Evolutionary conservation across 92 coral and sea anemone species (phyloP).

Genomic region (Zoanthus sansibaricus): DNA sequence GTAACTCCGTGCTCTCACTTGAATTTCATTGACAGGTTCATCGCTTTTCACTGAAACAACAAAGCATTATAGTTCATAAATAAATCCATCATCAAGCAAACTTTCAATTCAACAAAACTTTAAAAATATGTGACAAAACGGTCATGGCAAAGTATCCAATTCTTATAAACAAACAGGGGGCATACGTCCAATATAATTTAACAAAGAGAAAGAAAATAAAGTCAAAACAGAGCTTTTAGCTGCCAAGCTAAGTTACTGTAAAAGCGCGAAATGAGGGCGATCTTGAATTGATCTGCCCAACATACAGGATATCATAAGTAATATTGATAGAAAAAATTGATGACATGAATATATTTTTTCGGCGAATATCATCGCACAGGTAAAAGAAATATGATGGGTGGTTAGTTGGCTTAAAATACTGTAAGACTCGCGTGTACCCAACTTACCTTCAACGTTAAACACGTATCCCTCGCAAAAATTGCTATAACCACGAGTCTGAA

Average conservation of each 20-base stretch:
- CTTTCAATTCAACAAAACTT: constrained; percentile 20
- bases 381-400: constrained; percentile 16
- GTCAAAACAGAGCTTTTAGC: constrained; percentile 22
- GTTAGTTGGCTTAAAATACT: constrained; percentile 29
- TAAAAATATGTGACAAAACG: constrained; percentile 18
- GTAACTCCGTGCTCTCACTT: constrained; percentile 44
- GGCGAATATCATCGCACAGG: constrained; percentile 15
- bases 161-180: constrained; percentile 25
- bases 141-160: constrained; percentile 24
- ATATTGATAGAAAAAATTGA: not conserved
- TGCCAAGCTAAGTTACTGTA: constrained; percentile 31
- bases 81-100: constrained; percentile 9
- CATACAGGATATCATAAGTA: constrained; percentile 15
- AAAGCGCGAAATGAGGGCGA: constrained; percentile 3
- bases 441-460: constrained; percentile 22
- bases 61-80: constrained; percentile 19
- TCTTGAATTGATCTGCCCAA: not conserved
- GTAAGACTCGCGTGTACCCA: constrained; percentile 22
- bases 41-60: constrained; percentile 10
- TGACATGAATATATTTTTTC: constrained; percentile 17
- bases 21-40: not conserved
- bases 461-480: constrained; percentile 19
- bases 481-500: constrained; percentile 28
- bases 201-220: constrained; percentile 19
- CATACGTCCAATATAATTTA: constrained; percentile 23